Evolutionary conservation across 2,888 invertebrate species (phyloP).

Genomic region (Dioctria linearis): DNA sequence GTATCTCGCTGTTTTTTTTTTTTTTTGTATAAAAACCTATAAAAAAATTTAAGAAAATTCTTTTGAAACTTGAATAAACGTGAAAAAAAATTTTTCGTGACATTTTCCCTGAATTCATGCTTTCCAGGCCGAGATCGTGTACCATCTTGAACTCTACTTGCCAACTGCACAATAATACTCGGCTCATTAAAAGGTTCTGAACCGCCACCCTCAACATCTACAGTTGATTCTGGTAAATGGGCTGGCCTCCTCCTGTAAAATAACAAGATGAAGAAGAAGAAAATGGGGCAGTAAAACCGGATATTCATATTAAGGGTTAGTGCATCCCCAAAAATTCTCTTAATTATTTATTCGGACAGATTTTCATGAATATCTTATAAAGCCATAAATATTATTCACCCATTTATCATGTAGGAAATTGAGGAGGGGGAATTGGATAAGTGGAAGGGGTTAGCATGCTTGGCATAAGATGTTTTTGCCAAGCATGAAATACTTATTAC

Average conservation of each 20-base stretch:
- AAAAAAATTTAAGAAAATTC: neutral
- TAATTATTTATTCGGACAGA: constrained; percentile 59
- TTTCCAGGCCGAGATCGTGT: constrained; percentile 89
- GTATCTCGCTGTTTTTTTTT: no score
- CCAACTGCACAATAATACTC: constrained; percentile 84
- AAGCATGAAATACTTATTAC: constrained; percentile 9
- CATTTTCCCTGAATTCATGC: constrained; percentile 93
- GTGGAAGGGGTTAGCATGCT: neutral
- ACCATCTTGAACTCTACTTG: constrained; percentile 91
- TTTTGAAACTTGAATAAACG: neutral
- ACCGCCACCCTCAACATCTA: constrained; percentile 64
- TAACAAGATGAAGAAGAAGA: constrained; percentile 50
- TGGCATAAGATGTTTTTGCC: neutral
- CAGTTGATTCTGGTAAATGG: constrained; percentile 65
- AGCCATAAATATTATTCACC: constrained; percentile 54
- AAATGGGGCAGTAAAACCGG: constrained; percentile 22
- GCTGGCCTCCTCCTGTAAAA: constrained; percentile 71
- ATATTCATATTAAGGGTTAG: neutral
- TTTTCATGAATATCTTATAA: constrained; percentile 59
- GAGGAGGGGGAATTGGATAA: neutral
- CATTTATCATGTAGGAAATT: constrained; percentile 50
- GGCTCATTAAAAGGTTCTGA: constrained; percentile 75
- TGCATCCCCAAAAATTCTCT: constrained; percentile 15
- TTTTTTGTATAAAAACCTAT: no score
- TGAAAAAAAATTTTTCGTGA: constrained; percentile 74